A percentile compares a stretch with the other conserved stretches of the same genome.
Conservation (phyloP, 2,888 invertebrate species). For the Phymatocera aterrima region DNA sequence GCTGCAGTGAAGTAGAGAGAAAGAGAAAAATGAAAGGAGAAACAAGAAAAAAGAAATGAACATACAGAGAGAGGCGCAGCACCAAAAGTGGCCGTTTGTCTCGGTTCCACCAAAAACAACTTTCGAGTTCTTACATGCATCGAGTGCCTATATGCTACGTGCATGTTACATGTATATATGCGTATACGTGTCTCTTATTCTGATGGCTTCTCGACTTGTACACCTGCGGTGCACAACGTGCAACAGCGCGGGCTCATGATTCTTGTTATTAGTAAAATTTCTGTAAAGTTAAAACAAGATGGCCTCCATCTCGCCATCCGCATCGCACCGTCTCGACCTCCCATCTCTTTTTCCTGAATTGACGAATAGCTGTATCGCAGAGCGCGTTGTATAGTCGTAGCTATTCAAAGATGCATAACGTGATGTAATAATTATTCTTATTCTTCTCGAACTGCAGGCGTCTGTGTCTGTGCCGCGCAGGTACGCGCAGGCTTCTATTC, state of each 20-base stretch:
- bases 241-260: too few species aligned
- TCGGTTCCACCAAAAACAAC: slow-evolving; percentile 29
- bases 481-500: neutral
- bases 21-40: neutral
- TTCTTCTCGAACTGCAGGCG: neutral
- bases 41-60: neutral
- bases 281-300: neutral
- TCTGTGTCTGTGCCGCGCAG: too few species aligned
- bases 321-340: too few species aligned
- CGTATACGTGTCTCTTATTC: neutral
- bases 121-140: neutral
- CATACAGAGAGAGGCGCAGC: slow-evolving; percentile 2
- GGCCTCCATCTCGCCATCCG: too few species aligned
- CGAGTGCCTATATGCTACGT: neutral
- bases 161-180: neutral
- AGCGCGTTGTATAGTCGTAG: neutral
- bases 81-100: slow-evolving; percentile 23
- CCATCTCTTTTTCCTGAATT: too few species aligned
- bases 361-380: too few species aligned
- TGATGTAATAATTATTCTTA: too few species aligned
- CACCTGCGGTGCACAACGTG: too few species aligned
- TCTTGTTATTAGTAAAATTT: too few species aligned
- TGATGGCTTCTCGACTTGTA: too few species aligned
- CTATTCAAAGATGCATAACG: too few species aligned
- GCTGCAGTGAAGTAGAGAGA: neutral